phyloP scores from a whole-genome alignment of 1,140 invertebrate genomes.

The Trichonephila inaurata region DNA sequence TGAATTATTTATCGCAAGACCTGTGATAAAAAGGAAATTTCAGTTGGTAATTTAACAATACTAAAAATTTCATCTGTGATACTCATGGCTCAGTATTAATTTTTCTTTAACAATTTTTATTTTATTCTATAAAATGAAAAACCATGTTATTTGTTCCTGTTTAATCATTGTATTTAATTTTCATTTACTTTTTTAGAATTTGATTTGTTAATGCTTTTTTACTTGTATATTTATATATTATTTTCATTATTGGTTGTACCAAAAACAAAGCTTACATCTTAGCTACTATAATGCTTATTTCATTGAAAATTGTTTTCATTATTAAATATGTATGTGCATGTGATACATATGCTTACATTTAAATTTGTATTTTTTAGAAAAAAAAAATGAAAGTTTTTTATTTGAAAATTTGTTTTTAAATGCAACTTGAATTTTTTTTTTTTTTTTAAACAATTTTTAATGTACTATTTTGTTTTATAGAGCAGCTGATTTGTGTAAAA shows the following conservation, averaged over 20 bases:
- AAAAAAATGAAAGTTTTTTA: too few species aligned
- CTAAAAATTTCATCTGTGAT: slow-evolving; percentile 11
- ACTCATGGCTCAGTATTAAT: slow-evolving; percentile 25
- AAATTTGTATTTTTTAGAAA: too few species aligned
- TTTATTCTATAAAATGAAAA: not conserved
- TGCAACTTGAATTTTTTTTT: too few species aligned
- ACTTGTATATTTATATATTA: not conserved
- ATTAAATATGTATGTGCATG: too few species aligned
- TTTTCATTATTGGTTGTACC: not conserved
- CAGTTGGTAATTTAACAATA: not conserved
- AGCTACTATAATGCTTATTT: too few species aligned
- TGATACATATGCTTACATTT: too few species aligned
- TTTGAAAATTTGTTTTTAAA: too few species aligned
- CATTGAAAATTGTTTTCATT: too few species aligned
- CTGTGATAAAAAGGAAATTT: slow-evolving; percentile 11
- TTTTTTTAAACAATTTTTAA: too few species aligned
- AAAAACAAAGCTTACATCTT: not conserved
- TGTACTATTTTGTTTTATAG: too few species aligned
- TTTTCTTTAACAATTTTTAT: not conserved
- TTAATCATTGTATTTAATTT: not conserved
- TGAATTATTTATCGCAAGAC: not conserved
- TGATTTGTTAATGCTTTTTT: not conserved
- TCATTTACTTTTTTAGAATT: not conserved
- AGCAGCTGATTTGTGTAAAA: too few species aligned
- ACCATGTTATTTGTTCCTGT: not conserved